Base-by-base conservation (phyloP, 1,140 invertebrate species). In the Zaprionus camerounensis region DNA sequence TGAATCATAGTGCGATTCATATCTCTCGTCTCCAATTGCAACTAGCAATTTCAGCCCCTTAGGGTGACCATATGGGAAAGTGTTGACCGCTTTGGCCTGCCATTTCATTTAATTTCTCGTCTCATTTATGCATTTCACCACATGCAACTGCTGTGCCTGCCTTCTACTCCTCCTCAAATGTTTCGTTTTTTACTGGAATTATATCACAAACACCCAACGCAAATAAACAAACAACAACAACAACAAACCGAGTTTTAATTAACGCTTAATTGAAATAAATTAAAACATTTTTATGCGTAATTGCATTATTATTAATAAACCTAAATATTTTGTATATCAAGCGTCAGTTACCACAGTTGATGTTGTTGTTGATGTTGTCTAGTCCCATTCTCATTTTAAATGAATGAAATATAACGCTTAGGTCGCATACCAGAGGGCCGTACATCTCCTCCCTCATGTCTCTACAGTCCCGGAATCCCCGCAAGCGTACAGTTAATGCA, bases 221-320 rank as follows among this genome's bases (percentile, higher is more conserved):
- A 49, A 26, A 70, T 15, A 62, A 67, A 51, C 36, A 58, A 58
- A 53, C 28, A 24, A 44, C 17, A 17, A 17, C 28, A 55, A 44
- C 57, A 74, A 51, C 41, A 64, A 63, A 75, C 51, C 59, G 31
- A 71, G 61, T 58, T 76, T 91, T 91, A 91, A 91, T 91, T 91
- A 91, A 91, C 71, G 83, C 82, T 91, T 91, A 91, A 91, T 91
- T 91, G 87, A 91, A 91, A 91, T 91, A 91, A 91, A 91, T 91
- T 91, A 91, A 91, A 91, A 91, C 87, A 91, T 91, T 91, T 91
- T 91, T 91, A 91, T 91, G 87, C 87, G 88, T 91, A 91, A 91
- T 91, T 91, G 87, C 87, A 91, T 91, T 91, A 91, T 91, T 91
- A 91, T 91, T 91, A 86, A 91, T 91, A 91, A 91, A 91, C 82